Evolutionary conservation across 2,113 vertebrate species (phyloP), one percentile per base, ranked within the genome.

Genomic region (Delphinus delphis): DNA sequence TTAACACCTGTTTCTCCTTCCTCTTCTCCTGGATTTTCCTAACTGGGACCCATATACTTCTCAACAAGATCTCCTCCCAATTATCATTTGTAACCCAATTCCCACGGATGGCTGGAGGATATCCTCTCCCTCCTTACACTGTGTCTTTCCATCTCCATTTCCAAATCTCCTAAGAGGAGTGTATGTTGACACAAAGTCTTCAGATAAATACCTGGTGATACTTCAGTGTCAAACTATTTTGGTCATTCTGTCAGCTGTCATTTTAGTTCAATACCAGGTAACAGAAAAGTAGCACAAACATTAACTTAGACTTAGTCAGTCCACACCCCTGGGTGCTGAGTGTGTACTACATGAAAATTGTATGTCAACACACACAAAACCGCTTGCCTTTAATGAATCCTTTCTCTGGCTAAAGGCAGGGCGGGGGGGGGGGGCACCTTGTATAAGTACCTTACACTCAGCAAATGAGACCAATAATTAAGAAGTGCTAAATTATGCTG

Each of bases 401-500:
- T 88, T 89, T 94, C 91, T 96, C 36, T 68, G 90, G 90, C 65
- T 55, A 50, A 82, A 50, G 76, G 47, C 2, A 36, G 36, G 36
- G 36, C 36, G 36, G 36, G 38, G n/a, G 38, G 50, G 87, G 33
- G 80, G 44, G 53, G 90, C 74, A 96, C 79, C 87, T 93, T 92
- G 95, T 17, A 0, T 79, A 92, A 97, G 68, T 13, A 85, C 41
- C 86, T 84, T 60, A 82, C 7, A 60, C 33, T 90, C 17, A 85
- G 47, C 73, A 55, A 90, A 76, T 23, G 55, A 96, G 55, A 62
- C 90, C 80, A 47, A 60, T 84, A 85, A 95, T 92, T 93, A 93
- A 93, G 90, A 98, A 89, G 44, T 41, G 14, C 70, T 67, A 95
- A 96, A 98, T 90, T 81, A 93, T n/a, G 62, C 68, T 10, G 70